A percentile compares a stretch with the other conserved stretches of the same genome.
Evolutionary conservation across 2,797 vertebrate genomes (phyloP).

Genomic region (Carcharodon carcharias): DNA sequence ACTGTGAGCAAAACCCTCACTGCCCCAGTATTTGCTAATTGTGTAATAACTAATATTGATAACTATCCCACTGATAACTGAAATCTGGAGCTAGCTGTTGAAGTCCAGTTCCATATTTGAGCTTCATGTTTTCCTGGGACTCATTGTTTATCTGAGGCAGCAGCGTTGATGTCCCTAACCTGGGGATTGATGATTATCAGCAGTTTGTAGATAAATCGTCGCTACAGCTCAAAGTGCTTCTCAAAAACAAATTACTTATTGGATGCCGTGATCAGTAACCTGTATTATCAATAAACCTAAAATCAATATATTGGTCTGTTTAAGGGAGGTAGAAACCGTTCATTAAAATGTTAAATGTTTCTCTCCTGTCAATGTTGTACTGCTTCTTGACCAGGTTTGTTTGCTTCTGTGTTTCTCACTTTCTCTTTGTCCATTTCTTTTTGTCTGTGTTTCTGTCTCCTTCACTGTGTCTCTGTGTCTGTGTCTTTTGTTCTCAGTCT

Average conservation of each 20-base stretch:
- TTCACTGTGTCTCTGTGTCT: neutral
- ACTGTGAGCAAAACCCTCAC: neutral
- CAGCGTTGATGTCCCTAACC: neutral
- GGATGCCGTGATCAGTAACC: neutral
- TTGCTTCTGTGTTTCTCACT: neutral
- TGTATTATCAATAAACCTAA: conserved; percentile 20
- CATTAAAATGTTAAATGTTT: neutral
- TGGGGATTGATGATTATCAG: neutral
- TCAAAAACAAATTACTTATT: neutral
- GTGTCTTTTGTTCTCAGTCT: too few relatives aligned
- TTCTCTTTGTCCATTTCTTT: neutral
- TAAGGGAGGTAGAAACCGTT: neutral
- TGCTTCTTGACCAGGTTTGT: neutral
- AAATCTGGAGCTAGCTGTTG: too few relatives aligned
- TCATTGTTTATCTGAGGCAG: neutral
- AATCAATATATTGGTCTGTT: too few relatives aligned
- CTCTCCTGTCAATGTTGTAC: neutral
- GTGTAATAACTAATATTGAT: neutral
- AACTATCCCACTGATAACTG: neutral
- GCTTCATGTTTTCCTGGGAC: neutral
- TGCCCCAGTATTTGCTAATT: neutral
- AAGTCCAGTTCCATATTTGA: neutral
- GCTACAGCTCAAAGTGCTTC: neutral
- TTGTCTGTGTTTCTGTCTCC: neutral
- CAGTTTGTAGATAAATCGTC: neutral